Evolutionary conservation across 37 sponge, comb jelly and placozoan species (phyloP).

Genomic region (Ephydatia muelleri): DNA sequence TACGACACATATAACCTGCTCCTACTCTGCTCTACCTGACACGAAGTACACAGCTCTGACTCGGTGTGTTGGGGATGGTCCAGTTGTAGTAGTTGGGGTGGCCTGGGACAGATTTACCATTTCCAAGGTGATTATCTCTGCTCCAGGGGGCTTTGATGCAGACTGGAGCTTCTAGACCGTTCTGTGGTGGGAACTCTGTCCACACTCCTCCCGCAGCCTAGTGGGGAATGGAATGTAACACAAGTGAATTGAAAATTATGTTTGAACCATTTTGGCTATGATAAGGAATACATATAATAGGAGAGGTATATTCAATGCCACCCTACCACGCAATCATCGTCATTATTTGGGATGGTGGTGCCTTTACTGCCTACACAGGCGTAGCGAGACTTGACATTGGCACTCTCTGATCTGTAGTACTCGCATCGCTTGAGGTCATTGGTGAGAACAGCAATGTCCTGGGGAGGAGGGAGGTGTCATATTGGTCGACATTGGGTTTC

Average conservation of each 20-base stretch:
- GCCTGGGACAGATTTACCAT: conserved; percentile 75
- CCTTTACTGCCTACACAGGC: conserved; percentile 58
- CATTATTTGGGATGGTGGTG: conserved; percentile 78
- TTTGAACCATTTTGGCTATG: background rate
- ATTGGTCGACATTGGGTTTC: background rate
- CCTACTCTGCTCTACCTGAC: conserved; percentile 45
- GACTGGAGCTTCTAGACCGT: conserved; percentile 71
- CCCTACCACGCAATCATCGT: conserved; percentile 79
- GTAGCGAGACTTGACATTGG: conserved; percentile 88
- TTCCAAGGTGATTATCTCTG: conserved; percentile 97
- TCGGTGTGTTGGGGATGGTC: conserved; percentile 90
- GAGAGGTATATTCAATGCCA: background rate
- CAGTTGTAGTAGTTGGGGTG: conserved; percentile 93
- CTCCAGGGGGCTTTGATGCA: conserved; percentile 87
- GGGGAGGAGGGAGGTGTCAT: background rate
- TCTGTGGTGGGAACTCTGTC: conserved; percentile 54
- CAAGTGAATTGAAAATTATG: background rate
- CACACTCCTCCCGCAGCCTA: conserved; percentile 41
- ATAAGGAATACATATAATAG: background rate
- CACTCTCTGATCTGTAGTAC: conserved; percentile 79
- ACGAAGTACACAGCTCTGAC: conserved; percentile 90
- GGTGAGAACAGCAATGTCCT: conserved; percentile 97
- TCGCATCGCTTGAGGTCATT: conserved; percentile 76
- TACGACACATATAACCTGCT: background rate
- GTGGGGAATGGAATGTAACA: background rate